A percentile compares a stretch with the other conserved stretches of the same genome.
phyloP scores from a whole-genome alignment of 2,797 vertebrate genomes.

The Kryptopterus vitreolus region DNA sequence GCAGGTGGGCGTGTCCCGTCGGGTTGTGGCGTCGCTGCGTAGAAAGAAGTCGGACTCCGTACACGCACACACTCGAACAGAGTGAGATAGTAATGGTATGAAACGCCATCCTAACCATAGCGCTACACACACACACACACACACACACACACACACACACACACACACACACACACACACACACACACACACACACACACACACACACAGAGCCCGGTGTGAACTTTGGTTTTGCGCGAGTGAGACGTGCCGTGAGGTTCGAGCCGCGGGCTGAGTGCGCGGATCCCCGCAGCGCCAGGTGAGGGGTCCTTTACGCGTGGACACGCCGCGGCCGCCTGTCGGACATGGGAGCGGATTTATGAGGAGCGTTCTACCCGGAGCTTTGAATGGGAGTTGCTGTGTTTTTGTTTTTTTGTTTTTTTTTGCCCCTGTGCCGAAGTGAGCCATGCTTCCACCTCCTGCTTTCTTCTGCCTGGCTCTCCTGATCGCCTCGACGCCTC shows the following conservation, averaged over 20 bases:
- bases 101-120: conserved; percentile 67
- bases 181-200: not conserved
- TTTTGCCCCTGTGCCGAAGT: conserved; percentile 13
- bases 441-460: conserved; percentile 25
- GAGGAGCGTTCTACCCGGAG: conserved; percentile 24
- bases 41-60: conserved; percentile 69
- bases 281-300: not conserved
- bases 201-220: conserved; percentile 8
- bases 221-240: conserved; percentile 49
- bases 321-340: conserved; percentile 60
- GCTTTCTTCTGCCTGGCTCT: conserved; percentile 66
- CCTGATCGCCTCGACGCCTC: conserved; percentile 69
- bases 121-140: conserved; percentile 41
- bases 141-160: not conserved
- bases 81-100: conserved; percentile 72
- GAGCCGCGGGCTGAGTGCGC: conserved; percentile 43
- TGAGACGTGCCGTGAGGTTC: conserved; percentile 53
- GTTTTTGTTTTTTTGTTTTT: no score
- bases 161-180: conserved; percentile 13
- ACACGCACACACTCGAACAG: not conserved
- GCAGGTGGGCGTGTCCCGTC: conserved; percentile 68
- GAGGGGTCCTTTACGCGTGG: conserved; percentile 35
- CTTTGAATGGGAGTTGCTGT: conserved; percentile 33
- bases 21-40: conserved; percentile 70
- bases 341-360: conserved; percentile 74